Conservation (phyloP, 2,888 invertebrate species). For the Incurvaria masculella region DNA sequence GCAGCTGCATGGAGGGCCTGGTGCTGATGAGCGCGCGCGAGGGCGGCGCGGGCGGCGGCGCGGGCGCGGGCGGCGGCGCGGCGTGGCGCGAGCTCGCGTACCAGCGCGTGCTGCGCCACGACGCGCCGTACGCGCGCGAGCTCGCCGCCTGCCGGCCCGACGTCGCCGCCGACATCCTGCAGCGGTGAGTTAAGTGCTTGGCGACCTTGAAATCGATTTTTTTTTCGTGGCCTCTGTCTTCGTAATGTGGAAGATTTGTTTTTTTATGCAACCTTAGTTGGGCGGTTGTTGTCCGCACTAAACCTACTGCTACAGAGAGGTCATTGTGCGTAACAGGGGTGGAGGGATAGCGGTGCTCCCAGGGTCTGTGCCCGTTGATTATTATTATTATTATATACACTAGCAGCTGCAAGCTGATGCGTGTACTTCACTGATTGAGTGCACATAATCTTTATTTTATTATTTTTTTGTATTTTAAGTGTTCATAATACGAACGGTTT, state of each 20-base stretch:
- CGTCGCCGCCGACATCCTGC: slow-evolving; percentile 36
- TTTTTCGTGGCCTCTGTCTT: neutral
- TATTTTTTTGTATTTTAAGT: too few relatives aligned
- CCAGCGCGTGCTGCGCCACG: slow-evolving; percentile 36
- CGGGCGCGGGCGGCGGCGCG: slow-evolving; percentile 21
- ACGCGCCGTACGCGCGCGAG: slow-evolving; percentile 45
- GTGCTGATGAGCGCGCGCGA: slow-evolving; percentile 33
- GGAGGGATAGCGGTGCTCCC: neutral
- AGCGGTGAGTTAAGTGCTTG: slow-evolving; percentile 23
- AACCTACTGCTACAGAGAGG: too few relatives aligned
- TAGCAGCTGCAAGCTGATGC: too few relatives aligned
- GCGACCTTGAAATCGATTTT: too few relatives aligned
- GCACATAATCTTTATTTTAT: too few relatives aligned
- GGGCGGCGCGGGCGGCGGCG: neutral
- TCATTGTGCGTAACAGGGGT: too few relatives aligned
- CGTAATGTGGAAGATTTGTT: neutral
- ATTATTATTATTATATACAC: too few relatives aligned
- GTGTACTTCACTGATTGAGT: too few relatives aligned
- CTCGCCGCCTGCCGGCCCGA: slow-evolving; percentile 46
- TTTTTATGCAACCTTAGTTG: neutral
- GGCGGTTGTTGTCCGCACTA: too few relatives aligned
- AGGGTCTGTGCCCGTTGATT: too few relatives aligned
- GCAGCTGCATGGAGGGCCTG: slow-evolving; percentile 48
- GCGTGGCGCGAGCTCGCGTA: slow-evolving; percentile 49
- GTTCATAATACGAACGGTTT: too few relatives aligned